Evolutionary conservation across 2,888 invertebrate genomes (phyloP).

Genomic region (Ariolimax columbianus): DNA sequence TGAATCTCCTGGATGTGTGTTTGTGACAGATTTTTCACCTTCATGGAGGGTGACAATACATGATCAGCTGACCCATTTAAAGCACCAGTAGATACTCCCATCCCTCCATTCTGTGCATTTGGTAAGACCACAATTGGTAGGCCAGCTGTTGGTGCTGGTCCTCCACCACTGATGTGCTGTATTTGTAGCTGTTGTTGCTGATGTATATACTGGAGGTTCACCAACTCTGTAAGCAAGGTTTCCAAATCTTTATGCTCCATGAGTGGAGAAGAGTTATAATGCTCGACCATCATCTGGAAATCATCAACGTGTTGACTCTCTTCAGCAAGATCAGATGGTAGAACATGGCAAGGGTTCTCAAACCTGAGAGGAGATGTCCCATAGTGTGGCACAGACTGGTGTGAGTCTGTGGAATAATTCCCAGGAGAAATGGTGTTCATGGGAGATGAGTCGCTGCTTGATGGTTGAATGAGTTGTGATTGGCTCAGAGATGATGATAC

Average conservation of each 20-base stretch:
- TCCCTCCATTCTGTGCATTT: not conserved
- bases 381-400: slow-evolving; percentile 65
- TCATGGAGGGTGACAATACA: slow-evolving; percentile 87
- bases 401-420: slow-evolving; percentile 66
- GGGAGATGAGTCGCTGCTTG: slow-evolving; percentile 61
- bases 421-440: slow-evolving; percentile 67
- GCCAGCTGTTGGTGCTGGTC: not conserved
- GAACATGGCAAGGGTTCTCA: slow-evolving; percentile 44
- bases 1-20: slow-evolving; percentile 96
- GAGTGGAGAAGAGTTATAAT: slow-evolving; percentile 43
- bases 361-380: slow-evolving; percentile 63
- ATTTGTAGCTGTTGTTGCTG: slow-evolving; percentile 47
- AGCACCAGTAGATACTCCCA: not conserved
- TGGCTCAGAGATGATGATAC: slow-evolving; percentile 28
- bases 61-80: slow-evolving; percentile 9
- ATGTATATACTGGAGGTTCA: slow-evolving; percentile 10
- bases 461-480: slow-evolving; percentile 45
- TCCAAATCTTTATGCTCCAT: slow-evolving; percentile 31
- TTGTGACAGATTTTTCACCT: slow-evolving; percentile 90
- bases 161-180: slow-evolving; percentile 3
- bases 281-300: slow-evolving; percentile 60
- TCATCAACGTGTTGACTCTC: slow-evolving; percentile 51
- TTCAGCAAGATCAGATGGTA: slow-evolving; percentile 29
- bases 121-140: not conserved
- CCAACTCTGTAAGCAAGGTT: slow-evolving; percentile 44